Percentiles rank a stretch among this genome's conserved stretches.
These are phyloP conservation scores for Gymnocephalus cernua DNA, from an alignment of 2,113 vertebrate species.

Conservation along the genomic window DNA sequence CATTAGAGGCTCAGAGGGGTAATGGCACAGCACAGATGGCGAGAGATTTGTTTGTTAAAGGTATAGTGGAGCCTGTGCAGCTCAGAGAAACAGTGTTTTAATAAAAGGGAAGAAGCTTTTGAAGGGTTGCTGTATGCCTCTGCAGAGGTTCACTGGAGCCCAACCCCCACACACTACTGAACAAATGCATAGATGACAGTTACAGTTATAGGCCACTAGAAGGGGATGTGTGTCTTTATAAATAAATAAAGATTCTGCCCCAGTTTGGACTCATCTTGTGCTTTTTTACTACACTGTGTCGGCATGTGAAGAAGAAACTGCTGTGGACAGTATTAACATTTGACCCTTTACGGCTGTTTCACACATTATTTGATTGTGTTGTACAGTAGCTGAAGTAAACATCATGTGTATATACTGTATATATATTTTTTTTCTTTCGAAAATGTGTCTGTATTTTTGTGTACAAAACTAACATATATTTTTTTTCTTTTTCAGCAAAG, in stretches of 20 bases:
- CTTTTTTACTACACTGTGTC: constrained; percentile 26
- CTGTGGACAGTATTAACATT: not conserved
- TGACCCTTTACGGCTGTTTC: not conserved
- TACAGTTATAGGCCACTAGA: constrained; percentile 79
- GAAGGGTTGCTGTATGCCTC: constrained; percentile 40
- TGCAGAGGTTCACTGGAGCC: constrained; percentile 55
- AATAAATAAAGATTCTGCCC: constrained; percentile 76
- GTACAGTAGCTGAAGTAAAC: not conserved
- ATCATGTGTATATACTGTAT: not conserved
- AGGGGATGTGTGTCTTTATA: constrained; percentile 74
- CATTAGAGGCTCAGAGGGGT: constrained; percentile 67
- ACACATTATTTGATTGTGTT: not conserved
- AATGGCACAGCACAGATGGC: constrained; percentile 76
- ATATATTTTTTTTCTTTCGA: not conserved
- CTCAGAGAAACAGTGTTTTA: constrained; percentile 25
- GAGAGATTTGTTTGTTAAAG: constrained; percentile 56
- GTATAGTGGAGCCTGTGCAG: constrained; percentile 29
- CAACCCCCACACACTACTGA: constrained; percentile 57
- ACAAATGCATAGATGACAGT: constrained; percentile 55
- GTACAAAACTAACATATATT: constrained; percentile 1
- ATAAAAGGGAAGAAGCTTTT: constrained; percentile 35
- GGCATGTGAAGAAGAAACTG: constrained; percentile 6
- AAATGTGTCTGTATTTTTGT: not conserved
- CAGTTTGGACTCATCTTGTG: constrained; percentile 61
- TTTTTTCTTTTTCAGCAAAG: constrained; percentile 85